Evolutionary conservation across 2,113 vertebrate species (phyloP).

Genomic region (Seriola dumerili): DNA sequence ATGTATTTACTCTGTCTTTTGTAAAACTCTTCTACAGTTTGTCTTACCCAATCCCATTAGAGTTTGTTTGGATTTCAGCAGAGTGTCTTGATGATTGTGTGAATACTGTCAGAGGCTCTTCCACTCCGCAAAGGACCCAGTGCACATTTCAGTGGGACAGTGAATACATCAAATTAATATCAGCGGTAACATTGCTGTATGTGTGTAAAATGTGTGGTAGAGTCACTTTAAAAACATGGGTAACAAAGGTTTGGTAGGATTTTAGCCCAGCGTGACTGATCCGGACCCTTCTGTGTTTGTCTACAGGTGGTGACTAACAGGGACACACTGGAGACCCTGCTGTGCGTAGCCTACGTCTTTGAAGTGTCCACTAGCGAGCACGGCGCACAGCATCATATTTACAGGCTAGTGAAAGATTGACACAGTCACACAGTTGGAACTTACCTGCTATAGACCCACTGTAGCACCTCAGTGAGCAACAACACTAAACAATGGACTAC

Average conservation of each 20-base stretch:
- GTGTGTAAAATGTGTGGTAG: neutral
- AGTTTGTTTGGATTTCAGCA: neutral
- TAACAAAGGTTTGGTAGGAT: neutral
- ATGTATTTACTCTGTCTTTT: too few species aligned
- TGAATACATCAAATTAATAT: neutral
- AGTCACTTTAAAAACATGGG: too few species aligned
- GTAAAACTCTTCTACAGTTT: too few species aligned
- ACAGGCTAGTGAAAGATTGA: constrained; percentile 96
- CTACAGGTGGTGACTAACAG: constrained; percentile 94
- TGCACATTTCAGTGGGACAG: neutral
- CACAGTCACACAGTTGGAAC: constrained; percentile 58
- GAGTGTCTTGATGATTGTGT: neutral
- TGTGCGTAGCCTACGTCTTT: constrained; percentile 95
- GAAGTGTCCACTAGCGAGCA: constrained; percentile 96
- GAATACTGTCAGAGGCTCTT: neutral
- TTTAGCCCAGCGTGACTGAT: constrained; percentile 1
- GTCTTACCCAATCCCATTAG: neutral
- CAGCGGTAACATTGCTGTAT: neutral
- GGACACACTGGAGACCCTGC: constrained; percentile 94
- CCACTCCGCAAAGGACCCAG: neutral
- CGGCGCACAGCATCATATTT: constrained; percentile 95
- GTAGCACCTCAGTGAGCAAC: constrained; percentile 66
- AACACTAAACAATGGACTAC: constrained; percentile 67
- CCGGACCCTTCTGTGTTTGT: constrained; percentile 41
- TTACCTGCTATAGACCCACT: constrained; percentile 59